Conservation (phyloP, 2,113 vertebrate species). For the Ptyas mucosa region DNA sequence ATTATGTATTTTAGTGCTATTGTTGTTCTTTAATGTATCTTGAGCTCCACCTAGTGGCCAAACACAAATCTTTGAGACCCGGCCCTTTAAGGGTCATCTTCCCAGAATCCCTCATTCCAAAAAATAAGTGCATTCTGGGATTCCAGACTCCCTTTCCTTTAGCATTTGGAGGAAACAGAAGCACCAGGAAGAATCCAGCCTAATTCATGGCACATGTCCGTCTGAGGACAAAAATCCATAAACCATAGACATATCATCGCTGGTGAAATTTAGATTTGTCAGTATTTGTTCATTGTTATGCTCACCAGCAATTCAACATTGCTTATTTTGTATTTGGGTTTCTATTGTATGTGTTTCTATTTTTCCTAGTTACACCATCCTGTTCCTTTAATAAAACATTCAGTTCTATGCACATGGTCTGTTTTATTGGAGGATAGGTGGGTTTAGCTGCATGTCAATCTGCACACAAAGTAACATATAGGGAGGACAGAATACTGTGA, state of each 20-base stretch:
- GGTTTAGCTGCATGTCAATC: not conserved
- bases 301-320: not conserved
- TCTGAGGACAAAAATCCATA: not conserved
- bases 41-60: not conserved
- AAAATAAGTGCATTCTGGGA: not conserved
- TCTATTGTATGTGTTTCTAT: not conserved
- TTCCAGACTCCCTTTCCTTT: not conserved
- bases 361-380: not conserved
- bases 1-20: not conserved
- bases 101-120: not conserved
- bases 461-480: not conserved
- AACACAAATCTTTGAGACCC: not conserved
- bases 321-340: not conserved
- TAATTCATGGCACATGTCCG: not conserved
- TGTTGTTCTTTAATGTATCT: not conserved
- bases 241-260: too few relatives aligned
- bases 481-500: not conserved
- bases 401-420: not conserved
- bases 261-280: not conserved
- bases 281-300: not conserved
- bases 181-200: too few relatives aligned
- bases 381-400: not conserved
- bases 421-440: not conserved
- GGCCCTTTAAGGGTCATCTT: not conserved
- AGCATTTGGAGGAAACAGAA: too few relatives aligned